Base-by-base conservation (phyloP, 2,888 invertebrate species). In the Eurytoma adleriae region DNA sequence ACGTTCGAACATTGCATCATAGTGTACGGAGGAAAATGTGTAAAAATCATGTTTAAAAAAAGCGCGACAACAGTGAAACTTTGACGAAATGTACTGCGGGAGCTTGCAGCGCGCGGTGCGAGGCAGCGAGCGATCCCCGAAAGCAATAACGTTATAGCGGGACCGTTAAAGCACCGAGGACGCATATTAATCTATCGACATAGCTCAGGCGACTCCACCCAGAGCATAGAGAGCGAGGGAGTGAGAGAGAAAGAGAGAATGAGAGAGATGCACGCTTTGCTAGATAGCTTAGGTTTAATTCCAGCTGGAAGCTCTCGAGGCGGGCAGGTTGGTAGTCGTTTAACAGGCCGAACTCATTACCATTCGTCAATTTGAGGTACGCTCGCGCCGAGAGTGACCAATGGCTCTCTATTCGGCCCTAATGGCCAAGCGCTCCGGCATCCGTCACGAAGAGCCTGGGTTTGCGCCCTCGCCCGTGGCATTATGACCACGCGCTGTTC, bases 351-450 rank as follows among this genome's bases (percentile, higher is more conserved):
- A 90, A 90, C 90, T 90, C 90, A 90, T 90, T 90, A 90, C 89
- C 90, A 90, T 90, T 90, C 89, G 89, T 90, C 90, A 90, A 90
- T 90, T 90, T 90, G 90, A 90, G 87, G 87, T 90, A 90, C 73
- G 85, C 83, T 85, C 83, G 85, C 89, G 89, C 89, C 16, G 85
- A 84, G 86, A 90, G 90, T 90, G 90, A 90, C 90, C 90, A 90
- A 90, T 90, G 90, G 90, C 88, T 90, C 90, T 89, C 90, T 89
- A 89, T 90, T 88, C 85, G 86, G 85, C 86, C 40, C 88, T 90
- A 90, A 90, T 90, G 90, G 90, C 86, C 86, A 87, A 86, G 85
- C n/a, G 16, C 54, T 54, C 89, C 89, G 88, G 89, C 90, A 90
- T 90, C 88, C 90, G 89, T 90, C 90, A 90, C 90, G 85, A 87